Evolutionary conservation across 53 echinoderm and acorn worm species (phyloP).

Genomic region (Astropecten irregularis): DNA sequence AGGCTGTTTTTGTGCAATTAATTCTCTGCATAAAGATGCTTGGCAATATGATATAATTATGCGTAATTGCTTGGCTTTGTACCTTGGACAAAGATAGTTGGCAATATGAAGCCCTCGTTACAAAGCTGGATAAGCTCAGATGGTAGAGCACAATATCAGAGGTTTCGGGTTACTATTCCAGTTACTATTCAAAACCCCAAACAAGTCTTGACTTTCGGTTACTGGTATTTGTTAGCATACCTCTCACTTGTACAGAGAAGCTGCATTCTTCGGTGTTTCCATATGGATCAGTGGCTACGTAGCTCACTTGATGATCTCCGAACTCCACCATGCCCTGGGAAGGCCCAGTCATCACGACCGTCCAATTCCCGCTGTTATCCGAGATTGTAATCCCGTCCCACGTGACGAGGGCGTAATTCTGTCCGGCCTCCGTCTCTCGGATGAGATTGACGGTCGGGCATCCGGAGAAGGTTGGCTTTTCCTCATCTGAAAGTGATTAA

Average conservation of each 20-base stretch:
- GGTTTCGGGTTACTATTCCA: too few species aligned
- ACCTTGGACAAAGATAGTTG: too few species aligned
- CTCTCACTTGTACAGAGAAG: background rate
- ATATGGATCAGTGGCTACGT: background rate
- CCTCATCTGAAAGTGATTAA: constrained; percentile 35
- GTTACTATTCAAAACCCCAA: too few species aligned
- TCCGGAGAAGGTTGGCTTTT: constrained; percentile 38
- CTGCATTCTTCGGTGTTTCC: background rate
- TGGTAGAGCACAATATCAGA: too few species aligned
- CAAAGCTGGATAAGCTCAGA: too few species aligned
- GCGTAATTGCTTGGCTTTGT: too few species aligned
- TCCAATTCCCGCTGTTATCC: constrained; percentile 23
- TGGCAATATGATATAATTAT: too few species aligned
- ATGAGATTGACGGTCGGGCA: constrained; percentile 18
- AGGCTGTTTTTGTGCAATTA: too few species aligned
- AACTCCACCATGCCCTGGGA: background rate
- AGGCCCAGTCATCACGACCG: background rate
- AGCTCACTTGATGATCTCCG: background rate
- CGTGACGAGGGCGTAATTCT: constrained; percentile 29
- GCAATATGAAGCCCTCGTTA: too few species aligned
- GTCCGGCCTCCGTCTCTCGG: constrained; percentile 22
- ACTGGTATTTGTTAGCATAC: too few species aligned
- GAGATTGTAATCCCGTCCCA: constrained; percentile 18
- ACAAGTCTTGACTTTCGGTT: too few species aligned
- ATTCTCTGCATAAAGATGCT: too few species aligned